Evolutionary conservation across 2,888 invertebrate species (phyloP).

Genomic region (Caenorhabditis wallacei): DNA sequence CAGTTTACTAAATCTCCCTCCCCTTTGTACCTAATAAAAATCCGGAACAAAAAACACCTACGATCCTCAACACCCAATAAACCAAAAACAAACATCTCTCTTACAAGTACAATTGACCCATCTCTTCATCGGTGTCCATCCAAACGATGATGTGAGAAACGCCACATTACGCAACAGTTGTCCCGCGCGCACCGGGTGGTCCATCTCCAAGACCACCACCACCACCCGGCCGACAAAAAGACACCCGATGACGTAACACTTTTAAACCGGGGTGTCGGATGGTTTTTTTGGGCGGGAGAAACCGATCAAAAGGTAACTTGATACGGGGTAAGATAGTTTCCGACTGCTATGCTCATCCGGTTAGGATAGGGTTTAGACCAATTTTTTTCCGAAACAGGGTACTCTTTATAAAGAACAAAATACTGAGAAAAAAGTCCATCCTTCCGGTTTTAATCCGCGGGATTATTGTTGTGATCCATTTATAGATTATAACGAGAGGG

Average conservation of each 20-base stretch:
- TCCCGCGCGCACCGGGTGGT: slow-evolving; percentile 14
- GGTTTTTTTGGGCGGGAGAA: too few species aligned
- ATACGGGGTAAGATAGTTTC: background rate
- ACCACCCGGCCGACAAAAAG: slow-evolving; percentile 18
- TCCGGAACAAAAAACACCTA: too few species aligned
- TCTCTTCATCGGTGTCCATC: background rate
- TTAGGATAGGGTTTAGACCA: background rate
- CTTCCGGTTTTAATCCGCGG: background rate
- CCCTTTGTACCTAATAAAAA: too few species aligned
- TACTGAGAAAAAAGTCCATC: too few species aligned
- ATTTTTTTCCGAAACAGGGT: too few species aligned
- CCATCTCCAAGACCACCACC: background rate
- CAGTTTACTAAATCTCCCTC: too few species aligned
- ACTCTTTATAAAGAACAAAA: too few species aligned
- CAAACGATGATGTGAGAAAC: slow-evolving; percentile 18
- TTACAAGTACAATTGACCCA: slow-evolving; percentile 20
- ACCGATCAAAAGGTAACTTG: slow-evolving; percentile 15
- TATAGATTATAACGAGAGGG: slow-evolving; percentile 17
- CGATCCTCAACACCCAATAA: slow-evolving; percentile 5
- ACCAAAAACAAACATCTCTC: slow-evolving; percentile 28
- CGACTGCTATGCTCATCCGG: too few species aligned
- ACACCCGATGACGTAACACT: slow-evolving; percentile 29
- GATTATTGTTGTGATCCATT: slow-evolving; percentile 13
- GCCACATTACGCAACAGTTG: slow-evolving; percentile 25
- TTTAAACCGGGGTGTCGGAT: background rate